Conservation (phyloP, 2,888 invertebrate species). For the Sisyra nigra region DNA sequence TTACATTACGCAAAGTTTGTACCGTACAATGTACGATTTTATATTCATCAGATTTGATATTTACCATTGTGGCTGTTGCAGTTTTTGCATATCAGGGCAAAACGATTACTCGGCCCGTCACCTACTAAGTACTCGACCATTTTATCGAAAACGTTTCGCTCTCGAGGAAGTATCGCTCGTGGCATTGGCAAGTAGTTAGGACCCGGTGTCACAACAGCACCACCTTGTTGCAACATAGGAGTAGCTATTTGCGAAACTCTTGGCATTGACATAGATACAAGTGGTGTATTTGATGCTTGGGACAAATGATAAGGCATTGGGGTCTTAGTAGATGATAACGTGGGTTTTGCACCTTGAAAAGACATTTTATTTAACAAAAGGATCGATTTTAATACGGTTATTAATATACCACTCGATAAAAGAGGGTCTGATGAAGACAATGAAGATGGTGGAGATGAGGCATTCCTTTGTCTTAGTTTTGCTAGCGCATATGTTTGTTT, state of each 20-base stretch:
- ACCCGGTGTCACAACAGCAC: background rate
- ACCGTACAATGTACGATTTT: too few relatives aligned
- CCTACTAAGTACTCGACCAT: conserved; percentile 88
- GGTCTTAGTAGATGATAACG: background rate
- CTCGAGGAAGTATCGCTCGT: conserved; percentile 53
- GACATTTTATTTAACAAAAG: too few relatives aligned
- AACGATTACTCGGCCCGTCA: conserved; percentile 88
- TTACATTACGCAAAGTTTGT: too few relatives aligned
- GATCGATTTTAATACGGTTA: too few relatives aligned
- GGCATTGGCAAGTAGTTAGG: conserved; percentile 33
- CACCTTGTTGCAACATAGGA: background rate
- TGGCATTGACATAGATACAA: background rate
- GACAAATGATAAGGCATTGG: conserved; percentile 6
- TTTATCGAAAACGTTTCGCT: conserved; percentile 70
- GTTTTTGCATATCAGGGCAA: conserved; percentile 82
- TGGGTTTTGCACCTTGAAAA: too few relatives aligned
- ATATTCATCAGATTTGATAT: too few relatives aligned
- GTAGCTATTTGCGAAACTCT: background rate
- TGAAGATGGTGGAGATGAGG: too few relatives aligned
- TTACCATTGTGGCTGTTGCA: conserved; percentile 88
- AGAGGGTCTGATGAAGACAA: too few relatives aligned
- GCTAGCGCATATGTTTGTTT: too few relatives aligned
- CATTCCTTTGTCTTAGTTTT: too few relatives aligned
- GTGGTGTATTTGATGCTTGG: conserved; percentile 3
- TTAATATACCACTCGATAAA: too few relatives aligned